phyloP scores from a whole-genome alignment of 2,797 vertebrate genomes.

The Antennarius maculatus region DNA sequence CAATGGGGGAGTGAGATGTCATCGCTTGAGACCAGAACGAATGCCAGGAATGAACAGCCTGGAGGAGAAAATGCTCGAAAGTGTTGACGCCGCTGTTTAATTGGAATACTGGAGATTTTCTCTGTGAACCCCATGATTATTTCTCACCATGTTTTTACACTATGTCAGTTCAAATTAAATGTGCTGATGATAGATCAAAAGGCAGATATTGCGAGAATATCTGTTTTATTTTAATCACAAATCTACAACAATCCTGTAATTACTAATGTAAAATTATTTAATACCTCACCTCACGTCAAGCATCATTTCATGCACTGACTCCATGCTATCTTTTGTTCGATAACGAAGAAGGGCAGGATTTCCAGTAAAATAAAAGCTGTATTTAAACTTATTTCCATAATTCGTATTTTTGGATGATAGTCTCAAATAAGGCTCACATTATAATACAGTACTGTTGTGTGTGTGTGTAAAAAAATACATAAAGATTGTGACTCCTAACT shows the following conservation, averaged over 20 bases:
- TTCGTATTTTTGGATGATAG: conserved; percentile 64
- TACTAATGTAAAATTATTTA: conserved; percentile 59
- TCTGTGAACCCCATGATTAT: no score
- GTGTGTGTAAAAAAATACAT: not conserved
- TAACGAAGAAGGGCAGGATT: conserved; percentile 65
- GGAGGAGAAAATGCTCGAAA: no score
- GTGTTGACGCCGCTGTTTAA: no score
- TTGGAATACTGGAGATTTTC: no score
- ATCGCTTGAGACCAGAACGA: no score
- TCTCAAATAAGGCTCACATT: conserved; percentile 15
- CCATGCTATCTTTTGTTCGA: conserved; percentile 53
- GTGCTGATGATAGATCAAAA: no score
- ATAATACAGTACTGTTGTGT: conserved; percentile 26
- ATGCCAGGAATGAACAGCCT: no score
- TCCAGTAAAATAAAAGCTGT: conserved; percentile 67
- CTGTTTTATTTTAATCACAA: conserved; percentile 36
- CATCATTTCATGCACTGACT: conserved; percentile 64
- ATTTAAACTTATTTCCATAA: conserved; percentile 79
- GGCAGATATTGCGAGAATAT: conserved; percentile 6
- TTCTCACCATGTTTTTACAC: no score
- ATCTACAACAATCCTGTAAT: conserved; percentile 58
- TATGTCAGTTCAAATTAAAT: no score
- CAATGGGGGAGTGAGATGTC: no score
- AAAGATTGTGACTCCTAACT: no score
- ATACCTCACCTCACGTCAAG: conserved; percentile 50